A percentile compares a stretch with the other conserved stretches of the same genome.
Evolutionary conservation across 2,888 invertebrate genomes (phyloP).

Genomic region (Ametastegia equiseti): DNA sequence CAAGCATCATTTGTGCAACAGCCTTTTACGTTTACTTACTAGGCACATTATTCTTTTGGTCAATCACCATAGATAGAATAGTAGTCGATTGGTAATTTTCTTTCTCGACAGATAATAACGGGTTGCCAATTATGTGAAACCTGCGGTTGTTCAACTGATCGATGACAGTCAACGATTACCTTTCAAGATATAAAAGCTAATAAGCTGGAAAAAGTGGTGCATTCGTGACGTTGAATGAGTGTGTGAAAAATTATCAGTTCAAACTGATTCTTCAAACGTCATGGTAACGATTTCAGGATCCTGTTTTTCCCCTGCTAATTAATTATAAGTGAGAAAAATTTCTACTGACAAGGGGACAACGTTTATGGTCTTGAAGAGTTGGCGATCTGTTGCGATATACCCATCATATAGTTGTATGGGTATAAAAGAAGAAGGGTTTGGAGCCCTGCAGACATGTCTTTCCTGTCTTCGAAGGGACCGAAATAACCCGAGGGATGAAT

Average conservation of each 20-base stretch:
- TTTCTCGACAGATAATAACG: background rate
- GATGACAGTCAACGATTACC: background rate
- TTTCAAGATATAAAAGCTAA: background rate
- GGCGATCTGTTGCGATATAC: background rate
- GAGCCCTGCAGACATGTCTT: background rate
- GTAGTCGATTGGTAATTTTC: background rate
- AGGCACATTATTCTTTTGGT: background rate
- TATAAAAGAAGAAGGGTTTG: background rate
- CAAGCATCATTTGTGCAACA: background rate
- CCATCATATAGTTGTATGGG: background rate
- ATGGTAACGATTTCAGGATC: background rate
- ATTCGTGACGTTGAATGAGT: no score
- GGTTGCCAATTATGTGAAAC: background rate
- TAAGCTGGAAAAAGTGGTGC: background rate
- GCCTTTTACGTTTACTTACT: background rate
- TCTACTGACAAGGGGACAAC: background rate
- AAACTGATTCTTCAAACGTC: background rate
- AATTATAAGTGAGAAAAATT: background rate
- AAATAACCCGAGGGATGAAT: conserved; percentile 39
- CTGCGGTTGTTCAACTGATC: background rate
- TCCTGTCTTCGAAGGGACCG: conserved; percentile 23
- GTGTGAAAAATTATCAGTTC: background rate
- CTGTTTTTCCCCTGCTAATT: background rate
- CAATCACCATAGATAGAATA: background rate
- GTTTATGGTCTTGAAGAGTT: background rate